Conservation (phyloP, 2,888 invertebrate genomes). For the Spodoptera littoralis region DNA sequence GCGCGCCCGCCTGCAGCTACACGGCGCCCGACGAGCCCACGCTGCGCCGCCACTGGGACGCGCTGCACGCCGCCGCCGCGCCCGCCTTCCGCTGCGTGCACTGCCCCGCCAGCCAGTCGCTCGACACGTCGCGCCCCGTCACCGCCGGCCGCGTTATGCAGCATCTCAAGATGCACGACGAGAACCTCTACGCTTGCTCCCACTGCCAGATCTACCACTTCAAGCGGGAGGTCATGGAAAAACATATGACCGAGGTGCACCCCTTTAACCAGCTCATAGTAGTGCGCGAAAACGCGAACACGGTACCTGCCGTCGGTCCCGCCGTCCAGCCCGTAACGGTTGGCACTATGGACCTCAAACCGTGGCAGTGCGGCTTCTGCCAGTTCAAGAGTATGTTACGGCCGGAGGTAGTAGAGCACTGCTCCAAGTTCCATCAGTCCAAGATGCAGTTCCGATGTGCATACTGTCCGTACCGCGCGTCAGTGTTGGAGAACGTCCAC, state of each 20-base stretch:
- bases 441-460: conserved; percentile 92
- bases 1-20: conserved; percentile 91
- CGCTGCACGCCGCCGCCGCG: conserved; percentile 90
- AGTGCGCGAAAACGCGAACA: conserved; percentile 65
- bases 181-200: conserved; percentile 92
- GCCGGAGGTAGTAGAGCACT: conserved; percentile 90
- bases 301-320: conserved; percentile 16
- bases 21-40: conserved; percentile 92
- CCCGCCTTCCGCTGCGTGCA: conserved; percentile 91
- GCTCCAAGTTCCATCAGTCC: conserved; percentile 89
- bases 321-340: conserved; percentile 61
- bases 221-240: conserved; percentile 90
- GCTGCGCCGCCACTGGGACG: conserved; percentile 92
- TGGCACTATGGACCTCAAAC: conserved; percentile 87
- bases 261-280: conserved; percentile 81
- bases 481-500: conserved; percentile 87
- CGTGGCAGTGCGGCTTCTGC: conserved; percentile 93
- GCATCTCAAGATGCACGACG: conserved; percentile 94
- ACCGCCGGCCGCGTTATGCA: conserved; percentile 90
- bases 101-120: conserved; percentile 89
- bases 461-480: conserved; percentile 89
- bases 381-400: conserved; percentile 89
- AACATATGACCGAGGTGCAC: conserved; percentile 91
- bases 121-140: conserved; percentile 81
- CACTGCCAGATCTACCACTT: conserved; percentile 91